Percentiles rank a stretch among this genome's conserved stretches.
These are phyloP conservation scores for Ecliptopera silaceata DNA, from an alignment of 2,888 invertebrate species.

Conservation along the genomic window DNA sequence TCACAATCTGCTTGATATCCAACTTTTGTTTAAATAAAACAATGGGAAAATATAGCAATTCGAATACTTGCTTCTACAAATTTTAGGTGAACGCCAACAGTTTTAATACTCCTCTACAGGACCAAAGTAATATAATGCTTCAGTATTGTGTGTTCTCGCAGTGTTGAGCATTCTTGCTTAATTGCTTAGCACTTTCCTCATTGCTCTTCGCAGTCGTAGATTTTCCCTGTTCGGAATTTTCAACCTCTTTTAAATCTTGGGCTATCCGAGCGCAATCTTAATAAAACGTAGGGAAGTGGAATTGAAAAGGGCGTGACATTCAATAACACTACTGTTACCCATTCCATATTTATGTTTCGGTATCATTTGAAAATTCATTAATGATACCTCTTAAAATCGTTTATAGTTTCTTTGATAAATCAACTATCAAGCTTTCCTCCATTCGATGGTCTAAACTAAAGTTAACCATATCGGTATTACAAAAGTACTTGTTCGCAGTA, in stretches of 20 bases:
- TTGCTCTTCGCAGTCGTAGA: slow-evolving; percentile 14
- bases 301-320: slow-evolving; percentile 6
- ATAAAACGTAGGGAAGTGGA: slow-evolving; percentile 1
- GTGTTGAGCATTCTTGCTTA: slow-evolving; percentile 19
- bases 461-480: background rate
- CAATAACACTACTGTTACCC: no score
- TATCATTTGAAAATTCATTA: background rate
- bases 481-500: background rate
- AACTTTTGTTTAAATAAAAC: no score
- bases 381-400: no score
- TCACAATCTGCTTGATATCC: no score
- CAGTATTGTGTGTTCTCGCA: slow-evolving; percentile 18
- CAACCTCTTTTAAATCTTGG: background rate
- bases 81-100: background rate
- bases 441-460: background rate
- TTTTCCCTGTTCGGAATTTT: slow-evolving; percentile 15
- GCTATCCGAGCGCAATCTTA: slow-evolving; percentile 6
- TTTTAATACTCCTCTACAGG: background rate
- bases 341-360: no score
- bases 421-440: background rate
- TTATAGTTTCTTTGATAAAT: background rate
- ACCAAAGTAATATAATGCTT: slow-evolving; percentile 17
- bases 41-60: no score
- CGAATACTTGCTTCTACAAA: no score
- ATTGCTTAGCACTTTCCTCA: slow-evolving; percentile 24